Evolutionary conservation across 2,797 vertebrate species (phyloP).

Genomic region (Acanthurus leucopareius): DNA sequence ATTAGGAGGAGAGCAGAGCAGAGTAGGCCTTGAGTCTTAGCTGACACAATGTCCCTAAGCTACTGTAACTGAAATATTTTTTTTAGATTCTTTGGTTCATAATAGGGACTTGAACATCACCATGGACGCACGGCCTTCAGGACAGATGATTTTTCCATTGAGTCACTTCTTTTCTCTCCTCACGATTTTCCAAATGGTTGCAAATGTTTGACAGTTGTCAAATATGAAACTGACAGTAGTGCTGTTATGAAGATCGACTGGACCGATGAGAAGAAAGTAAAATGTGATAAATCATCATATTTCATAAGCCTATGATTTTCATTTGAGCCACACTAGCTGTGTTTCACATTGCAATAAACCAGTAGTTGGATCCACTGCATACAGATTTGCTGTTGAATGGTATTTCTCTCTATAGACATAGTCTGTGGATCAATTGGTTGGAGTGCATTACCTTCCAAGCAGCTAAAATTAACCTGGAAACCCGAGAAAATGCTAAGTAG

Average conservation of each 20-base stretch:
- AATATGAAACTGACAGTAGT: conserved; percentile 23
- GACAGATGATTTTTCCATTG: conserved; percentile 35
- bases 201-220: conserved; percentile 35
- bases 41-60: conserved; percentile 65
- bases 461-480: conserved; percentile 40
- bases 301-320: conserved; percentile 9
- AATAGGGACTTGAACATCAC: conserved; percentile 52
- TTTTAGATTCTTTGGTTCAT: conserved; percentile 47
- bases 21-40: conserved; percentile 58
- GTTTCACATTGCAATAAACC: neutral
- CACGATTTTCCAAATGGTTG: conserved; percentile 16
- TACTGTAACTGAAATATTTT: conserved; percentile 60
- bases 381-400: neutral
- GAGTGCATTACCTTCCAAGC: neutral
- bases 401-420: neutral
- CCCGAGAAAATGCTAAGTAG: conserved; percentile 50
- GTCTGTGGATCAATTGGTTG: neutral
- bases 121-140: conserved; percentile 45
- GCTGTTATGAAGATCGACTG: neutral
- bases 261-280: neutral
- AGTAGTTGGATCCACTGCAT: neutral
- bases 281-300: conserved; percentile 9
- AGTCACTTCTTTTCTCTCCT: conserved; percentile 24
- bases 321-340: neutral
- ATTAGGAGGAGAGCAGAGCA: conserved; percentile 49